Base-by-base conservation (phyloP, 37 sponge, comb jelly and placozoan species). In the Beroe forskalii region DNA sequence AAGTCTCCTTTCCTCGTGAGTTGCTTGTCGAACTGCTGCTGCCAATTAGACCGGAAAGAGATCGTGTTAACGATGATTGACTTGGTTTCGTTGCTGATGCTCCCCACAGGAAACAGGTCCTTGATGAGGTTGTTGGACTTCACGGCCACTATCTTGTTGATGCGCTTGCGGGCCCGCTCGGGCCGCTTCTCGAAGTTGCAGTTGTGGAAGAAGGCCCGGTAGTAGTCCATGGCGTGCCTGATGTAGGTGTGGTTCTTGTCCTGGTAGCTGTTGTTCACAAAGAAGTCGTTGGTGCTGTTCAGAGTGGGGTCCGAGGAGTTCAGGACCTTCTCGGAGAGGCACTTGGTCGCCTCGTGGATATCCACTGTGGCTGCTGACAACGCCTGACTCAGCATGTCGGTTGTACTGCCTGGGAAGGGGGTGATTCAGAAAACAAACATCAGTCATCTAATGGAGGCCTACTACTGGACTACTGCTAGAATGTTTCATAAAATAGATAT, bases 221-320 rank as follows among this genome's bases (percentile, higher is more conserved):
- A 80, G 22, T 38, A 43, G 2, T 40, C 24, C 30, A n/a, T 38
- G 0, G 86, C 86, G 3, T 80, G 9, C 40, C 19, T 69, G 33
- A 27, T 69, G 38, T 69, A 69, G 17, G 40, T 48, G 20, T 41
- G 43, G 3, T 35, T 44, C 55, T 80, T 80, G 28, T 40, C 48
- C 55, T 80, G 28, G 30, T 80, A 80, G 27, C 42, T 48, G 23
- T 12, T 4, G n/a, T 32, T 33, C 20, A 80, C 35, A 31, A 80
- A 80, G 55, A 80, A 80, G 30, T 80, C 86, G 30, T 43, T 80
- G 0, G 86, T 80, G 86, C 44, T 80, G 86, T 80, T 80, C 55
- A 80, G 86, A 24, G 44, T 80, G 28, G 55, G 28, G 2, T 38
- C 55, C n/a, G 44, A 33, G 2, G 44, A 80, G 28, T 80, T 23